Evolutionary conservation across 2,113 vertebrate genomes (phyloP).

Genomic region (Todiramphus saurophagus): DNA sequence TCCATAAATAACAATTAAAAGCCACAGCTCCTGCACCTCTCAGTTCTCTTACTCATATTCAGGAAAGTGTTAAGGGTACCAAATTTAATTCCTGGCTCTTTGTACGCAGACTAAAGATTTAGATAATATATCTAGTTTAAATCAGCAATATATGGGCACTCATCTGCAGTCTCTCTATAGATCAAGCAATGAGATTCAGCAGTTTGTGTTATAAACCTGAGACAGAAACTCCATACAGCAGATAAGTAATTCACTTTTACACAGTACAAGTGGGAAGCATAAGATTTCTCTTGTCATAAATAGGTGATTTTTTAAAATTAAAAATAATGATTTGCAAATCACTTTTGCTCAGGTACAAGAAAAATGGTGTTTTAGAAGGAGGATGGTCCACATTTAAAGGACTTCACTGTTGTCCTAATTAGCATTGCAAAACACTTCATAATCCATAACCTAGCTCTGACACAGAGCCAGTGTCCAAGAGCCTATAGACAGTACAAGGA

Average conservation of each 20-base stretch:
- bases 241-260: background rate
- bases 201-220: background rate
- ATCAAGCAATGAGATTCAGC: background rate
- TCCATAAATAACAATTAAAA: background rate
- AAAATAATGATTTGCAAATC: background rate
- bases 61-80: background rate
- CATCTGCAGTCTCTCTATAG: background rate
- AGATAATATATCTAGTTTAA: background rate
- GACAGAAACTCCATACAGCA: background rate
- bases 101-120: constrained; percentile 9
- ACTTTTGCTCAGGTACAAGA: background rate
- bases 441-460: background rate
- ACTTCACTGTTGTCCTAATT: background rate
- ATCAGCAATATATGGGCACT: background rate
- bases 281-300: background rate
- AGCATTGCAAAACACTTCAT: background rate
- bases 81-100: constrained; percentile 9
- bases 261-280: background rate
- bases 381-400: background rate
- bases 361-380: background rate
- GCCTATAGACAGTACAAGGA: background rate
- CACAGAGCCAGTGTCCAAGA: background rate
- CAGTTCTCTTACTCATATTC: background rate
- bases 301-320: background rate
- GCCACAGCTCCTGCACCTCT: background rate